Evolutionary conservation across 1,140 invertebrate species (phyloP).

Genomic region (Dreissena rostriformis): DNA sequence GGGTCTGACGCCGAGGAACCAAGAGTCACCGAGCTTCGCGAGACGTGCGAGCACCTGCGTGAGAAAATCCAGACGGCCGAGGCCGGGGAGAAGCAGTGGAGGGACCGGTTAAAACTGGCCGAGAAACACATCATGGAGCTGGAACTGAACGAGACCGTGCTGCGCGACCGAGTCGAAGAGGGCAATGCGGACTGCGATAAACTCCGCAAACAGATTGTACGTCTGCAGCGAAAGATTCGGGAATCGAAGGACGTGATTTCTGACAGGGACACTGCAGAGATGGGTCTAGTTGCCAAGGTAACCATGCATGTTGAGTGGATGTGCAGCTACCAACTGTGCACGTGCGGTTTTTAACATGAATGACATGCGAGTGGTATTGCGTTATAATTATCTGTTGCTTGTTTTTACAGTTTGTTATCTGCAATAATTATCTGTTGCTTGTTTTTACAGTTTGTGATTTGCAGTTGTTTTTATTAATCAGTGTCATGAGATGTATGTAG

Average conservation of each 20-base stretch:
- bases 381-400: too few species aligned
- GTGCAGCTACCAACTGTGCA: too few species aligned
- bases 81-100: slow-evolving; percentile 66
- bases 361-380: too few species aligned
- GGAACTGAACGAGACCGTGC: slow-evolving; percentile 67
- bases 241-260: slow-evolving; percentile 74
- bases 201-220: slow-evolving; percentile 66
- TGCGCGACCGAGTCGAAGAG: slow-evolving; percentile 70
- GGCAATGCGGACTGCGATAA: slow-evolving; percentile 59
- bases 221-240: slow-evolving; percentile 65
- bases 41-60: slow-evolving; percentile 70
- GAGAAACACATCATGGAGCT: slow-evolving; percentile 75
- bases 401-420: too few species aligned
- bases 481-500: too few species aligned
- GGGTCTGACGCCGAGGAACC: slow-evolving; percentile 59
- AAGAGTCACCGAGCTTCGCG: slow-evolving; percentile 68
- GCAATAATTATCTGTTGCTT: too few species aligned
- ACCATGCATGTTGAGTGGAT: too few species aligned
- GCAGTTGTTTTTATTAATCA: too few species aligned
- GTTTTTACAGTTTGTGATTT: too few species aligned
- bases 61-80: slow-evolving; percentile 70
- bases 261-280: slow-evolving; percentile 74
- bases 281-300: slow-evolving; percentile 74
- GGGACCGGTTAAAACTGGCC: slow-evolving; percentile 71
- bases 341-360: too few species aligned